phyloP scores from a whole-genome alignment of 2,797 vertebrate genomes.

The Epinephelus coioides region DNA sequence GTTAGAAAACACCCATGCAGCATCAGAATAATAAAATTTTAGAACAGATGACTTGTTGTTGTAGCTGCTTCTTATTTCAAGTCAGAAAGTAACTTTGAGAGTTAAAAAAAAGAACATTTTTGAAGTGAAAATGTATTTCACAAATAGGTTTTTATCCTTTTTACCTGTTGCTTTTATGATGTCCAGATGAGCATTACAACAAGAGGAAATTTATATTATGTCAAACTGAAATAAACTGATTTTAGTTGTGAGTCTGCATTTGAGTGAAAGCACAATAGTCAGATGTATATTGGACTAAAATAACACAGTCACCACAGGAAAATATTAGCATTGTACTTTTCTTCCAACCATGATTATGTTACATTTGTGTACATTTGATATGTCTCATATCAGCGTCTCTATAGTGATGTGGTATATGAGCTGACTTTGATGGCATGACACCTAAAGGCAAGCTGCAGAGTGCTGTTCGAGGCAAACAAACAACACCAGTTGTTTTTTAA shows the following conservation, averaged over 20 bases:
- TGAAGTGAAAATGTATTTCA: not conserved
- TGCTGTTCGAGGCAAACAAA: too few relatives aligned
- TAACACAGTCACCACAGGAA: too few relatives aligned
- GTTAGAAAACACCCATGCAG: conserved; percentile 88
- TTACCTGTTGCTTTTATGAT: conserved; percentile 1
- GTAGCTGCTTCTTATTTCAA: conserved; percentile 76
- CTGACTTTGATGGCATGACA: too few relatives aligned
- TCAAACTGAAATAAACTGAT: not conserved
- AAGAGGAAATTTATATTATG: not conserved
- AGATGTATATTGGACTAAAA: not conserved
- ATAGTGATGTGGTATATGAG: too few relatives aligned
- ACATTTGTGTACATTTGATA: too few relatives aligned
- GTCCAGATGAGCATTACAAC: not conserved
- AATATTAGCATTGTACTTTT: too few relatives aligned
- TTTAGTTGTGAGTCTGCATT: not conserved
- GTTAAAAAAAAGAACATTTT: not conserved
- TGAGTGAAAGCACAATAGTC: not conserved
- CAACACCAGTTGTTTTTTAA: too few relatives aligned
- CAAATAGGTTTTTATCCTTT: not conserved
- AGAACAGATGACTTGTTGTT: conserved; percentile 89
- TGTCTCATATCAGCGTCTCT: too few relatives aligned
- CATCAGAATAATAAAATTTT: conserved; percentile 90
- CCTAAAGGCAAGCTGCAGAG: too few relatives aligned
- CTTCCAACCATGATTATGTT: too few relatives aligned
- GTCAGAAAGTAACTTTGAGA: conserved; percentile 30